Evolutionary conservation across 2,797 vertebrate species (phyloP), one percentile per base, ranked within the genome.

Genomic region (Rhinichthys osculus): DNA sequence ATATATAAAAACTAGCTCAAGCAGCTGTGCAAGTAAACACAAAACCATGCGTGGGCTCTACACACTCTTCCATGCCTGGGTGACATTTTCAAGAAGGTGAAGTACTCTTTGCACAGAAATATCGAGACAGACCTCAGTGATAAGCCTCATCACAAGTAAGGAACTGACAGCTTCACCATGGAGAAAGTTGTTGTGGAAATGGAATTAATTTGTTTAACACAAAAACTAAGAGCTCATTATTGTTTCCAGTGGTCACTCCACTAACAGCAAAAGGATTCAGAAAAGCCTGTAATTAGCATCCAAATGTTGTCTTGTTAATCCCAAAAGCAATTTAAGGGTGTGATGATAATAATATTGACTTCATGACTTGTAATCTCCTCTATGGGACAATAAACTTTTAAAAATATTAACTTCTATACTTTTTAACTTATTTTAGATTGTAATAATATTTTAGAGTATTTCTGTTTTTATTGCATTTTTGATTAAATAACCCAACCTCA

Each of bases 11-110:
- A 42, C 33, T 71, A 35, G n/a, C 16, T 71, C 23, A 57, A 82
- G 35, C 23, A 54, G 47, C 8, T 82, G 47, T 81, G 67, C 11
- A 42, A 30, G 23, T 67, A 80, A 80, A 80, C 78, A 67, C 42
- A 64, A 33, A 50, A 80, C 2, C 42, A 50, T 14, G 78, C 9
- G 42, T 80, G 42, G 59, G 78, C 62, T 47, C 40, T 21, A 33
- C n/a, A 72, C 16, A 33, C 42, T 80, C 27, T 23, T n/a, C 23
- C 59, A 66, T 9, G 40, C 42, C 38, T 64, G 40, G 40, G 9
- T 67, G 42, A 80, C 67, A 82, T 71, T 82, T 71, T 57, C 14
- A 21, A 82, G 30, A 42, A 19, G 27, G 67, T 42, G 23, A 57
- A 40, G 50, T n/a, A 17, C 33, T 21, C 21, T 30, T n/a, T 70